Conservation (phyloP, 92 coral and sea anemone species). For the Ricordea florida region DNA sequence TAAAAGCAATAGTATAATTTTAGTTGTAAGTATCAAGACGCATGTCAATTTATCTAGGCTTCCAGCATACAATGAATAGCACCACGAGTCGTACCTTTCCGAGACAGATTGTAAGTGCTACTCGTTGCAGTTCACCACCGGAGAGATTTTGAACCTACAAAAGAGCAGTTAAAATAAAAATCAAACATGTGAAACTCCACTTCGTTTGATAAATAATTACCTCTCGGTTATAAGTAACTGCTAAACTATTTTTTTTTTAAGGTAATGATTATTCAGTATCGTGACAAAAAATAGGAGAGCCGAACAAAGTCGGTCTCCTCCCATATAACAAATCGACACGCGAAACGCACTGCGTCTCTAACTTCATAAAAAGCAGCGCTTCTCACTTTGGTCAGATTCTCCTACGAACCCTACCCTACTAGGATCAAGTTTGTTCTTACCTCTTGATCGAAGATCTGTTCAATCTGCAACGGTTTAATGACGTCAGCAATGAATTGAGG, state of each 20-base stretch:
- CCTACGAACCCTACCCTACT: neutral
- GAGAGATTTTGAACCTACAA: slow-evolving; percentile 92
- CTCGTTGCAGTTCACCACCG: slow-evolving; percentile 99
- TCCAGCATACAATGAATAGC: neutral
- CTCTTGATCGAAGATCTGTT: slow-evolving; percentile 93
- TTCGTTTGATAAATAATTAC: too few relatives aligned
- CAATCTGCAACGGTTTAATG: slow-evolving; percentile 93
- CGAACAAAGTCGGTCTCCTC: too few relatives aligned
- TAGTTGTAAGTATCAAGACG: too few relatives aligned
- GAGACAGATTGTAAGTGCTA: slow-evolving; percentile 93
- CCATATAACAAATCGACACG: too few relatives aligned
- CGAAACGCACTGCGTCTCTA: too few relatives aligned
- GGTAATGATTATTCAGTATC: too few relatives aligned
- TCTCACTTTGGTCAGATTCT: too few relatives aligned
- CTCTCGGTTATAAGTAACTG: too few relatives aligned
- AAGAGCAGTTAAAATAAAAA: neutral
- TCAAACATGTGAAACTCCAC: neutral
- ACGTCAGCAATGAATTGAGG: slow-evolving; percentile 99
- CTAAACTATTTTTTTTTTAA: too few relatives aligned
- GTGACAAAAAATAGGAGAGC: too few relatives aligned
- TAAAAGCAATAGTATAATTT: neutral
- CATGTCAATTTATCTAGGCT: neutral
- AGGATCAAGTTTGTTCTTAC: too few relatives aligned
- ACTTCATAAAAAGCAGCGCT: too few relatives aligned
- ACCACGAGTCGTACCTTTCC: slow-evolving; percentile 81